phyloP scores from a whole-genome alignment of 2,888 invertebrate species.

The Aproaerema taeniolella region DNA sequence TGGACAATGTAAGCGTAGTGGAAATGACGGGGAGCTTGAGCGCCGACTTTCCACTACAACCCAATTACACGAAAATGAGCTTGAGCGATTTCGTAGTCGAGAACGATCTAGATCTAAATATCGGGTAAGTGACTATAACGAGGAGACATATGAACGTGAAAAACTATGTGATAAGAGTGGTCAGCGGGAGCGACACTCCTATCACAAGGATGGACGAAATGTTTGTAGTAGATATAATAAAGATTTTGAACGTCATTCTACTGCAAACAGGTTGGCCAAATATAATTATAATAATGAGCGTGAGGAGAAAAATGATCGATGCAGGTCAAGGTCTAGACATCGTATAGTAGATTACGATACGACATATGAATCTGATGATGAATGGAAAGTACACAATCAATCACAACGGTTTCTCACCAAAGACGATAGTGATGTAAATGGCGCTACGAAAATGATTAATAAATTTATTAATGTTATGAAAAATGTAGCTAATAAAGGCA shows the following conservation, averaged over 20 bases:
- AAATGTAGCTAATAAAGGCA: neutral
- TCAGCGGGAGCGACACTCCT: neutral
- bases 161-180: neutral
- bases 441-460: neutral
- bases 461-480: neutral
- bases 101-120: neutral
- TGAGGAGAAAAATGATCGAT: too few species aligned
- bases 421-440: neutral
- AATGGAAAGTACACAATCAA: neutral
- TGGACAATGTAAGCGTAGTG: neutral
- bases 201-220: neutral
- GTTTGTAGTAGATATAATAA: too few species aligned
- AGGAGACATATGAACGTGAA: neutral
- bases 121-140: neutral
- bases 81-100: too few species aligned
- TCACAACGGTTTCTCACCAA: neutral
- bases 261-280: too few species aligned
- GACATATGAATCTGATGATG: too few species aligned
- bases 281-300: too few species aligned
- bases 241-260: too few species aligned
- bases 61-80: too few species aligned
- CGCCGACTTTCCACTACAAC: neutral
- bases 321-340: too few species aligned
- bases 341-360: too few species aligned
- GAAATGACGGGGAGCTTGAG: neutral